phyloP scores from a whole-genome alignment of 1,140 invertebrate species.

The Megalonaias nervosa region DNA sequence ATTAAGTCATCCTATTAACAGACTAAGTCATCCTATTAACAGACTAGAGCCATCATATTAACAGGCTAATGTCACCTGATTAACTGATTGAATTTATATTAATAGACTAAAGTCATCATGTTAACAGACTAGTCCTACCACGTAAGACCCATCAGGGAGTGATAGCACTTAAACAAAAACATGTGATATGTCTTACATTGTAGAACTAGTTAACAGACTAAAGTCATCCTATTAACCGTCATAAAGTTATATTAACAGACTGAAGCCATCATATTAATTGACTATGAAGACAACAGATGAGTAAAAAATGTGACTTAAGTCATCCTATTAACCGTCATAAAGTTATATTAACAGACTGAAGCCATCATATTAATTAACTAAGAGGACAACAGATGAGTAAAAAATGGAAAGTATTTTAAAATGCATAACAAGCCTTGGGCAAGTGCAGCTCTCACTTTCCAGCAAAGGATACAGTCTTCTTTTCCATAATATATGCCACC shows the following conservation, averaged over 20 bases:
- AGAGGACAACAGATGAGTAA: neutral
- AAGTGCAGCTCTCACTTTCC: neutral
- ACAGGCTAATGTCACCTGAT: no score
- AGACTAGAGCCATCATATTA: no score
- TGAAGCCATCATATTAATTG: neutral
- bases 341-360: neutral
- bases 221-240: neutral
- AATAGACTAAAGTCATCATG: no score
- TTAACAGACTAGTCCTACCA: no score
- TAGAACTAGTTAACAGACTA: no score
- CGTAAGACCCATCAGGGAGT: no score
- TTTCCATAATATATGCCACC: slow-evolving; percentile 62
- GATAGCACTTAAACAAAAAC: no score
- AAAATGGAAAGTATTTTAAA: neutral
- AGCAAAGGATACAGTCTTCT: slow-evolving; percentile 64
- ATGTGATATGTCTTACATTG: no score
- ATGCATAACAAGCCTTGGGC: slow-evolving; percentile 10
- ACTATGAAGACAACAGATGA: neutral
- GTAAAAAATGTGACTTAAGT: neutral
- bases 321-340: neutral
- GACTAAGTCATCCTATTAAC: no score
- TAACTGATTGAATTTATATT: no score
- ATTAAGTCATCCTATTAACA: no score
- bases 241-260: neutral
- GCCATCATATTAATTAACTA: neutral